Percentiles rank a stretch among this genome's conserved stretches.
These are phyloP conservation scores for Spilogale gracilis DNA, from an alignment of 2,113 vertebrate genomes.

Conservation along the genomic window DNA sequence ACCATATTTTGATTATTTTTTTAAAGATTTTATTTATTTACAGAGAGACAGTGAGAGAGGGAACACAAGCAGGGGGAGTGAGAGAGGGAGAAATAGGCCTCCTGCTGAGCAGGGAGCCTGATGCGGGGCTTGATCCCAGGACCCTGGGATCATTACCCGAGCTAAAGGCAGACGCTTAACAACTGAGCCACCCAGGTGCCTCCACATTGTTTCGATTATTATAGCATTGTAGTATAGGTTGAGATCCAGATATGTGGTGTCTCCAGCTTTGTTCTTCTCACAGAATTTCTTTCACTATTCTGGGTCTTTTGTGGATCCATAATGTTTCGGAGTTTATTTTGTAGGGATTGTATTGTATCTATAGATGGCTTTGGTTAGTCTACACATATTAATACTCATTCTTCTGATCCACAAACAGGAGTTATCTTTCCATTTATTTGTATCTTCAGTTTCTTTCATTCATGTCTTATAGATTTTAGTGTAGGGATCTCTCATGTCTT, in stretches of 20 bases:
- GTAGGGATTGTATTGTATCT: not conserved
- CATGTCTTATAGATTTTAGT: not conserved
- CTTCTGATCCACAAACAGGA: not conserved
- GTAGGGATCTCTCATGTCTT: not conserved
- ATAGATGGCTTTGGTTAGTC: not conserved
- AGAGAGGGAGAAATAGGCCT: no score
- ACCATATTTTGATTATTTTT: not conserved
- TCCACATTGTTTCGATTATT: not conserved
- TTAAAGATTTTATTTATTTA: no score
- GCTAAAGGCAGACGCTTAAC: no score
- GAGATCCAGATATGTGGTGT: not conserved
- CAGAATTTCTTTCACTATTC: not conserved
- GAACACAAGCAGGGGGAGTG: no score
- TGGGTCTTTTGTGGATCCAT: not conserved
- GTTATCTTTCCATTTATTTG: not conserved
- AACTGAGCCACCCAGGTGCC: no score
- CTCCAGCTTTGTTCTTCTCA: not conserved
- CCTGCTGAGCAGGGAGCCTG: no score
- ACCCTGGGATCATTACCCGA: no score
- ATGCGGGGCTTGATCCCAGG: no score
- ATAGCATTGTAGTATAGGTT: not conserved
- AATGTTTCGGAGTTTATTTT: no score
- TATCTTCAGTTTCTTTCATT: not conserved
- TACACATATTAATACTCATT: not conserved
- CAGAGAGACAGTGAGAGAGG: no score